A percentile compares a stretch with the other conserved stretches of the same genome.
These are phyloP conservation scores for Bombus waltoni DNA, from an alignment of 1,140 invertebrate genomes.

Conservation along the genomic window DNA sequence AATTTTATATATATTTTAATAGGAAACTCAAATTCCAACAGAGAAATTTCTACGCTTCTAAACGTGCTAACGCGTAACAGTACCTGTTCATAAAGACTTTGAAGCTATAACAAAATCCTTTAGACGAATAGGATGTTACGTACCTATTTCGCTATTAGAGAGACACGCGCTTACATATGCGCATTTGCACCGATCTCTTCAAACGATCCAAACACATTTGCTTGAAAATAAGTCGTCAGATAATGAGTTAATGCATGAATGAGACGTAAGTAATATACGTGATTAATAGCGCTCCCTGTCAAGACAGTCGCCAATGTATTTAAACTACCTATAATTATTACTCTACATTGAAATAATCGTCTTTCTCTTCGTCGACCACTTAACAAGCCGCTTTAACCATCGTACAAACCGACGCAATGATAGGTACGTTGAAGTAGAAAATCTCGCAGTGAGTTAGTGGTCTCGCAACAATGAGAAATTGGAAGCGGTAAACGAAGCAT, in stretches of 20 bases:
- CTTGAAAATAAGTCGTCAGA: background rate
- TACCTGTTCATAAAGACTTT: background rate
- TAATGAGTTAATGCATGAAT: background rate
- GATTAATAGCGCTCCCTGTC: background rate
- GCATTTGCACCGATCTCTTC: background rate
- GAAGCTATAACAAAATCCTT: background rate
- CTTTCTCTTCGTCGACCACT: background rate
- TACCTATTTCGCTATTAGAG: background rate
- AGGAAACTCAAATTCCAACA: no score
- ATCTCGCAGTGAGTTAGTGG: background rate
- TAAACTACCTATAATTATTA: background rate
- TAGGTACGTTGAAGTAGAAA: background rate
- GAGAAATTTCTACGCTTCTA: background rate
- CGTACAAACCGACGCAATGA: background rate
- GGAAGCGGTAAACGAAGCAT: background rate
- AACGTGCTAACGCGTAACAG: background rate
- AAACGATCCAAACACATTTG: background rate
- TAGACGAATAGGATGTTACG: background rate
- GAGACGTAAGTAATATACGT: background rate
- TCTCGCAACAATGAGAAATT: constrained; percentile 28
- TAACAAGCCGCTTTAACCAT: background rate
- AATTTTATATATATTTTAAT: no score
- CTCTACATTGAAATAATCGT: background rate
- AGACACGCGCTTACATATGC: background rate
- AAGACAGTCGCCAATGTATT: background rate